Conservation (phyloP, 2,797 vertebrate genomes). For the Pangasius mekongensis region DNA sequence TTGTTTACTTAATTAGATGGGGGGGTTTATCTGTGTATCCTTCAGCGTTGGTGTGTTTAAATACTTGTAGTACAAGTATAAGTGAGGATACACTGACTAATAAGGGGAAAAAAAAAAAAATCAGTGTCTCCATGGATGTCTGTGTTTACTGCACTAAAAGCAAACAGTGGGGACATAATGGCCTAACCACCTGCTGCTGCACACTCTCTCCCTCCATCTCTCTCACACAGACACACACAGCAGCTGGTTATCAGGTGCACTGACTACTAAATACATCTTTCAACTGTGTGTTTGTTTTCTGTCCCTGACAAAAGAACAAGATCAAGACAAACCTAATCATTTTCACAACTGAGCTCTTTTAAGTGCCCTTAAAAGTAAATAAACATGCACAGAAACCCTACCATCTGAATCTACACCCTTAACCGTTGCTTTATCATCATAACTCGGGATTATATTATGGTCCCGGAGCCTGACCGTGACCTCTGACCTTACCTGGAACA, state of each 20-base stretch:
- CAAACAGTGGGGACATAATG: slow-evolving; percentile 35
- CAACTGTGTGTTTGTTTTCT: slow-evolving; percentile 8
- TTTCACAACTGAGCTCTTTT: not conserved
- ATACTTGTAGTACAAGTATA: not conserved
- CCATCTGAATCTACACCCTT: not conserved
- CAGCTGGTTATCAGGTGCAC: slow-evolving; percentile 27
- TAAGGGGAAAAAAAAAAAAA: not conserved
- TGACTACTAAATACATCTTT: not conserved
- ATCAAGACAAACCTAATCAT: not conserved
- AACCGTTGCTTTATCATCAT: not conserved
- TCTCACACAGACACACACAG: not conserved
- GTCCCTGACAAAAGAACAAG: not conserved
- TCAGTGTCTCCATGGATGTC: slow-evolving; percentile 18
- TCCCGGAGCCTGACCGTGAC: not conserved
- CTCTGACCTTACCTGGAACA: slow-evolving; percentile 81
- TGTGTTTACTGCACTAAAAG: slow-evolving; percentile 33
- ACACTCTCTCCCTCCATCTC: not conserved
- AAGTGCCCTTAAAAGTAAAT: not conserved
- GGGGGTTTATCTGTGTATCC: slow-evolving; percentile 9
- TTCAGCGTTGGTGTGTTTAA: not conserved
- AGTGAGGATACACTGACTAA: not conserved
- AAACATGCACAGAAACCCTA: not conserved
- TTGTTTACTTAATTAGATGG: slow-evolving; percentile 11
- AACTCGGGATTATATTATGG: not conserved
- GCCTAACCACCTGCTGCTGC: slow-evolving; percentile 30